Percentiles rank a stretch among this genome's conserved stretches.
phyloP scores from a whole-genome alignment of 2,888 invertebrate species.

The Chironomus riparius region DNA sequence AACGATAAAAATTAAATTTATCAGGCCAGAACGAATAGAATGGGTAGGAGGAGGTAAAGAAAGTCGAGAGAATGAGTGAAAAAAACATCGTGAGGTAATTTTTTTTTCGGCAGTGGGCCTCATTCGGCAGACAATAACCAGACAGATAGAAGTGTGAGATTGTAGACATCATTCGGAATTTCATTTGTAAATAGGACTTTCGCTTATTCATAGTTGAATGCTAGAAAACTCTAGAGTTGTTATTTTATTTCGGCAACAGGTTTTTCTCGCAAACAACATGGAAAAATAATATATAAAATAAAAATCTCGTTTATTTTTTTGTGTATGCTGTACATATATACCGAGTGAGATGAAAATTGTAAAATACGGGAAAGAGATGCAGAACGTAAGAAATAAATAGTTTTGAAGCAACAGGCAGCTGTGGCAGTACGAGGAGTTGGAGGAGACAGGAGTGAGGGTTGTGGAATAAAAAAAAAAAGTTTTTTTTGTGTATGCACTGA shows the following conservation, averaged over 20 bases:
- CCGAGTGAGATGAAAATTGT: slow-evolving; percentile 13
- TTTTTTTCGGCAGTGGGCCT: not conserved
- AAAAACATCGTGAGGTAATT: not conserved
- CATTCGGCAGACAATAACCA: slow-evolving; percentile 11
- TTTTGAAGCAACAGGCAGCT: slow-evolving; percentile 25
- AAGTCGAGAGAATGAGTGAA: too few relatives aligned
- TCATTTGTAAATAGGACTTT: not conserved
- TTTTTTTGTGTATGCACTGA: not conserved
- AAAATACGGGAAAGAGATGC: slow-evolving; percentile 4
- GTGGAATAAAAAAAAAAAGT: not conserved
- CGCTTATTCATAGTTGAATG: not conserved
- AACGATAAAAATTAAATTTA: not conserved
- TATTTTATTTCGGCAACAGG: slow-evolving; percentile 15
- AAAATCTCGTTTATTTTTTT: slow-evolving; percentile 10
- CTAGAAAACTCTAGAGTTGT: not conserved
- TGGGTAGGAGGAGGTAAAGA: too few relatives aligned
- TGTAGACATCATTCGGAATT: not conserved
- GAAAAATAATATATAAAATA: too few relatives aligned
- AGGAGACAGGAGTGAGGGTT: not conserved
- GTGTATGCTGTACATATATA: not conserved
- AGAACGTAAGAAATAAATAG: not conserved
- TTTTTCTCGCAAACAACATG: not conserved
- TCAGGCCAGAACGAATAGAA: too few relatives aligned
- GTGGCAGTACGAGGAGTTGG: not conserved
- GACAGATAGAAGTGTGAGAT: not conserved